These are phyloP conservation scores for Endomychus coccineus DNA, from an alignment of 2,888 invertebrate genomes.

Conservation along the genomic window DNA sequence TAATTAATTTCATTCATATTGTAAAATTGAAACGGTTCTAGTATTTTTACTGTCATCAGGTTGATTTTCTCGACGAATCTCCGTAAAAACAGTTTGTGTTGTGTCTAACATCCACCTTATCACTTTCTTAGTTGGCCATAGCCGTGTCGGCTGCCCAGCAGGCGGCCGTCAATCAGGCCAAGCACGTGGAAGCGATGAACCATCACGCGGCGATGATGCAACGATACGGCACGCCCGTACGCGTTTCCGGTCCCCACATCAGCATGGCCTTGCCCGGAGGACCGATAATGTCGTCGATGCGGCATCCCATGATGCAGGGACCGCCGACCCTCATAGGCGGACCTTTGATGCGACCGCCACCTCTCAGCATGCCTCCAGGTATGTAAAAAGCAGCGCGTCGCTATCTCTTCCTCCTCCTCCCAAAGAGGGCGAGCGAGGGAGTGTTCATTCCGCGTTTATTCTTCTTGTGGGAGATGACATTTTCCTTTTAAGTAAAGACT, in stretches of 20 bases:
- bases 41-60: no score
- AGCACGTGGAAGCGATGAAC: slow-evolving; percentile 40
- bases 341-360: slow-evolving; percentile 58
- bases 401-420: not conserved
- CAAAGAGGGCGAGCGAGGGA: not conserved
- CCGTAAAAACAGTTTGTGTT: no score
- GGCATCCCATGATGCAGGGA: slow-evolving; percentile 47
- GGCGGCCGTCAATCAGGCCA: slow-evolving; percentile 43
- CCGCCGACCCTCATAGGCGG: slow-evolving; percentile 50
- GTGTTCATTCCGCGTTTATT: no score
- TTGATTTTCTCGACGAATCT: no score
- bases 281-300: slow-evolving; percentile 49
- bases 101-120: not conserved
- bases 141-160: slow-evolving; percentile 48
- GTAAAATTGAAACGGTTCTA: no score
- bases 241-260: slow-evolving; percentile 42
- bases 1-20: no score
- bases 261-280: slow-evolving; percentile 47
- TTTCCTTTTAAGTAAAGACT: no score
- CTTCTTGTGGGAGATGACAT: no score
- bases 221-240: slow-evolving; percentile 40
- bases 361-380: slow-evolving; percentile 60
- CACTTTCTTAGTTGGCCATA: slow-evolving; percentile 38
- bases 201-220: slow-evolving; percentile 42
- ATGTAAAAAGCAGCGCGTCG: slow-evolving; percentile 23